phyloP scores from a whole-genome alignment of 2,888 invertebrate species.

The Tupiocoris notatus region DNA sequence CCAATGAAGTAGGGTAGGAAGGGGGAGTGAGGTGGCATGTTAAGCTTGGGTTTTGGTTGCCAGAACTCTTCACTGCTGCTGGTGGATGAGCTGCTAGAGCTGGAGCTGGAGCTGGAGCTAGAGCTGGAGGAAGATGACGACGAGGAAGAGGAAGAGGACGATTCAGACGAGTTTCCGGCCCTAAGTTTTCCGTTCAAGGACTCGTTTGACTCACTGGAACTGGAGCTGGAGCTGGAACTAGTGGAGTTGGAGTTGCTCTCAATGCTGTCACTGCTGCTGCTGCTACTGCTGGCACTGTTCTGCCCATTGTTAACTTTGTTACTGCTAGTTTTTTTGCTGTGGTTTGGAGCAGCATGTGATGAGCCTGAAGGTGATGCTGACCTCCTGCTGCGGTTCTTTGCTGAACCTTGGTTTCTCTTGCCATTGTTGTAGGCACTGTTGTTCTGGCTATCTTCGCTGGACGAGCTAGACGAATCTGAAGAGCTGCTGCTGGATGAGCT shows the following conservation, averaged over 20 bases:
- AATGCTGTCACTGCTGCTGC: constrained; percentile 44
- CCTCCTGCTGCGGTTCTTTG: neutral
- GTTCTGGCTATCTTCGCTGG: constrained; percentile 21
- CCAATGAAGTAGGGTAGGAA: constrained; percentile 57
- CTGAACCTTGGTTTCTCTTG: neutral
- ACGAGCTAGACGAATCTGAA: neutral
- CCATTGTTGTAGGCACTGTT: neutral
- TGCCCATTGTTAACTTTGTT: neutral
- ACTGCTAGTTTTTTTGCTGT: neutral
- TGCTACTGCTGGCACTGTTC: constrained; percentile 21
- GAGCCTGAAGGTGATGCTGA: neutral
- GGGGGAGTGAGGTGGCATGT: constrained; percentile 57
- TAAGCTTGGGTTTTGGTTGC: constrained; percentile 55
- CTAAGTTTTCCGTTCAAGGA: neutral
- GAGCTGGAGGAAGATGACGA: constrained; percentile 47
- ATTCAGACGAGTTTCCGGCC: constrained; percentile 32
- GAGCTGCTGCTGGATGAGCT: constrained; percentile 44
- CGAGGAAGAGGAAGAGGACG: constrained; percentile 46
- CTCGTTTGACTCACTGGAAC: constrained; percentile 10
- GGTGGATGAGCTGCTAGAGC: constrained; percentile 56
- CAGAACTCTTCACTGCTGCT: constrained; percentile 52
- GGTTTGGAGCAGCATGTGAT: neutral
- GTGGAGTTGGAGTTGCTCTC: constrained; percentile 40
- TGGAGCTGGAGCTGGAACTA: constrained; percentile 31
- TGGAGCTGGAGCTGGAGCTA: constrained; percentile 53